These are phyloP conservation scores for Notospermus geniculatus DNA, from an alignment of 1,140 invertebrate genomes.

Conservation along the genomic window DNA sequence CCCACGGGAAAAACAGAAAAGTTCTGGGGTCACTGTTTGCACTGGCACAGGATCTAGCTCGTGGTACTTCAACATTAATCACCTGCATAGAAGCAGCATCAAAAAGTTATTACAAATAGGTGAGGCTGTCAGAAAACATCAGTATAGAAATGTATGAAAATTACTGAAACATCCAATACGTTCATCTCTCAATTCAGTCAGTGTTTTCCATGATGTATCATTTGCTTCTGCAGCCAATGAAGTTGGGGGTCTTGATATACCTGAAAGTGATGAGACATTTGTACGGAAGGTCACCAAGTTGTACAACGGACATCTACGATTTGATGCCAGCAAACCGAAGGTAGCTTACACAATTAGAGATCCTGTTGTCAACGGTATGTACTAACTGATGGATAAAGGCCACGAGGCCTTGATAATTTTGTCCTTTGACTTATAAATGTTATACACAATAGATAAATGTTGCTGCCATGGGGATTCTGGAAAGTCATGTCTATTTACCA, in stretches of 20 bases:
- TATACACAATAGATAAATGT: too few relatives aligned
- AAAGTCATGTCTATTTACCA: too few relatives aligned
- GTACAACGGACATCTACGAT: conserved; percentile 83
- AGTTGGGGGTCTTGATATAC: conserved; percentile 48
- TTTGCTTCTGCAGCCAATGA: conserved; percentile 32
- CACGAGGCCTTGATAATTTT: too few relatives aligned
- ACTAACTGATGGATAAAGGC: background rate
- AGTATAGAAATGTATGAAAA: too few relatives aligned
- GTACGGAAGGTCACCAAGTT: conserved; percentile 67
- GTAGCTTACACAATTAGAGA: conserved; percentile 91
- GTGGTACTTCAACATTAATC: conserved; percentile 96
- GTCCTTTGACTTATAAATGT: too few relatives aligned
- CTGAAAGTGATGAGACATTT: conserved; percentile 59
- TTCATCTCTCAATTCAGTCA: too few relatives aligned
- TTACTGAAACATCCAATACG: too few relatives aligned
- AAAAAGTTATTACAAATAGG: conserved; percentile 69
- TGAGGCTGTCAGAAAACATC: too few relatives aligned
- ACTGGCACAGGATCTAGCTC: conserved; percentile 98
- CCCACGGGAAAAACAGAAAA: conserved; percentile 79
- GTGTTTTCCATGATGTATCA: conserved; percentile 3
- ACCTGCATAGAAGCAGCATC: conserved; percentile 76
- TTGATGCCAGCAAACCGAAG: conserved; percentile 68
- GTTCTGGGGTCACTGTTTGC: conserved; percentile 90
- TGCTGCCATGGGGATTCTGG: too few relatives aligned
- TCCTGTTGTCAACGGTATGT: conserved; percentile 66